Percentiles rank a stretch among this genome's conserved stretches.
Evolutionary conservation across 2,797 vertebrate genomes (phyloP).

Genomic region (Halcyon leucocephala): DNA sequence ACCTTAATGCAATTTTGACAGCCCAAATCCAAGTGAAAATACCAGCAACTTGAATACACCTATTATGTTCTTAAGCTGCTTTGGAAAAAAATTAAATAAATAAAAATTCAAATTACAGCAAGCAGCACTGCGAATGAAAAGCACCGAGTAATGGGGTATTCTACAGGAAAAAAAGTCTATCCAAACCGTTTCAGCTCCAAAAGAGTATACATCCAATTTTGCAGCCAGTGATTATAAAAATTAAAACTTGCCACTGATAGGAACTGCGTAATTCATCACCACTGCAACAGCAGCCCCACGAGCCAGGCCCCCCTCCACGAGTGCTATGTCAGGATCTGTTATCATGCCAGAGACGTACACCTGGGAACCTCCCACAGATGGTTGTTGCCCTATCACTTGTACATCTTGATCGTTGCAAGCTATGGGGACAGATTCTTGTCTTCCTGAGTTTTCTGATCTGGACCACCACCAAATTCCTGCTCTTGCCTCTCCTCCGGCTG

Average conservation of each 20-base stretch:
- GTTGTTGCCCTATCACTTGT: neutral
- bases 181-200: neutral
- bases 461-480: neutral
- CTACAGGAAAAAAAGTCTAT: neutral
- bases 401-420: neutral
- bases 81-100: neutral
- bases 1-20: neutral
- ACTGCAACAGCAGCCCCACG: fast-evolving
- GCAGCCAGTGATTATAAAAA: neutral
- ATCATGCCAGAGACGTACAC: fast-evolving
- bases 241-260: fast-evolving
- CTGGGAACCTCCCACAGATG: neutral
- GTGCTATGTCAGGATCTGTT: fast-evolving
- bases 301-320: neutral
- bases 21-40: neutral
- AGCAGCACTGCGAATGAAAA: neutral
- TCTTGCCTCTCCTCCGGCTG: neutral
- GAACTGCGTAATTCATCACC: neutral
- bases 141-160: neutral
- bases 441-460: neutral
- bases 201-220: neutral
- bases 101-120: neutral
- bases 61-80: neutral
- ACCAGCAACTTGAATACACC: neutral
- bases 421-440: neutral